Percentiles rank a stretch among this genome's conserved stretches.
Evolutionary conservation across 2,113 vertebrate species (phyloP).

Genomic region (Ageneiosus marmoratus): DNA sequence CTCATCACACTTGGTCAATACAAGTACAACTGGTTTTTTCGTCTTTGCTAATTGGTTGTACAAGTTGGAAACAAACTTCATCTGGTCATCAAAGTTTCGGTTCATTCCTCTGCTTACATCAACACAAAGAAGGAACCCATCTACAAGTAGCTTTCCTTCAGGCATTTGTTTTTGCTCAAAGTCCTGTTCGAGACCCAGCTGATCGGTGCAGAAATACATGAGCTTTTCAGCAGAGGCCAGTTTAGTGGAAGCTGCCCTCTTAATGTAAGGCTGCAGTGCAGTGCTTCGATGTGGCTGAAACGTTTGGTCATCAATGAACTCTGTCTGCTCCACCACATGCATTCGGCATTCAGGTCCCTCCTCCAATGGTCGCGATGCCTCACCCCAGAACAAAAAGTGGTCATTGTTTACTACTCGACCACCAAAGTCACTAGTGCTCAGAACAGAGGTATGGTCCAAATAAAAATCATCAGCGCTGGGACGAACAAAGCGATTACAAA

Average conservation of each 20-base stretch:
- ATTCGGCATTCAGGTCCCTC: conserved; percentile 86
- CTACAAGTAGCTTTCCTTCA: conserved; percentile 90
- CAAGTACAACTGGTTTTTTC: conserved; percentile 90
- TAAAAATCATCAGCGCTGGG: conserved; percentile 93
- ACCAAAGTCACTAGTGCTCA: conserved; percentile 98
- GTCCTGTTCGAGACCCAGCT: conserved; percentile 96
- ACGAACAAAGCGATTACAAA: conserved; percentile 94
- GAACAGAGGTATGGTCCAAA: conserved; percentile 94
- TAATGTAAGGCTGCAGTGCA: conserved; percentile 94
- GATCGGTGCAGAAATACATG: conserved; percentile 99
- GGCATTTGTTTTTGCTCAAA: conserved; percentile 99
- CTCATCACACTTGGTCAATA: conserved; percentile 95
- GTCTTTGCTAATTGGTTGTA: conserved; percentile 95
- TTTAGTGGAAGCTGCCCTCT: conserved; percentile 90
- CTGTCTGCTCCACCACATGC: conserved; percentile 97
- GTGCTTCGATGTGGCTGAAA: conserved; percentile 97
- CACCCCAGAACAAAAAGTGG: conserved; percentile 98
- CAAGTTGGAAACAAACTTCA: conserved; percentile 91
- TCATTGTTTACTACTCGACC: conserved; percentile 97
- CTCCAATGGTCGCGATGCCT: conserved; percentile 82
- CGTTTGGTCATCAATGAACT: conserved; percentile 98
- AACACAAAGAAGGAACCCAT: conserved; percentile 90
- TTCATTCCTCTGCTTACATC: conserved; percentile 98
- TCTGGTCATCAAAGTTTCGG: conserved; percentile 95
- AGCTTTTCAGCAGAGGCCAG: conserved; percentile 95